Base-by-base conservation (phyloP, 2,888 invertebrate genomes). In the Scaptomyza parva region DNA sequence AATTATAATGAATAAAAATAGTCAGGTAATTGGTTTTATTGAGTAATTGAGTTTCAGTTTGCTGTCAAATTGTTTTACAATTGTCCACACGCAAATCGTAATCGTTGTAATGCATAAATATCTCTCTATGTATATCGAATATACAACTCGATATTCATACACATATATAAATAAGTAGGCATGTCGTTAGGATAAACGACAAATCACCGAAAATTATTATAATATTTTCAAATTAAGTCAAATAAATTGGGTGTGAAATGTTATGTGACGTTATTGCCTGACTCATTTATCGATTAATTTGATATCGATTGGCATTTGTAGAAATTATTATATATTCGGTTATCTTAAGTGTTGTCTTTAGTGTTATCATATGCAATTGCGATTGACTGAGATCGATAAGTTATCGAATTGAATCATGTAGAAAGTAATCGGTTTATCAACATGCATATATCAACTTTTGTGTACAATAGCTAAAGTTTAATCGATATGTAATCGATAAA, bases 1-100 rank as follows among this genome's bases (percentile, higher is more conserved):
- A 86, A 86, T 85, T 80, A 88, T 85, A 85, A 88, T 85, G 84
- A 88, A 85, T 85, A 88, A 85, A 88, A 85, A 85, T 85, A 85
- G 84, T 88, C 84, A 62, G 86, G 74, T 86, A 86, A 86, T 86
- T 86, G 86, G 88, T 87, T 88, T 83, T 86, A 86, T 86, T 85
- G 82, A 81, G 85, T 85, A 88, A 86, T 88, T 87, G 85, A 83
- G 77, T 88, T 76, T 70, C 83, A 81, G 86, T 83, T 83, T 81
- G 70, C 76, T 59, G 61, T 72, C 86, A 85, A 86, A 86, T 88
- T 86, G 88, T 88, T 88, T 86, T 88, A 84, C 76, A 74, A 70
- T 68, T 68, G 65, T 52, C 55, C 84, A 88, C 84, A 88, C 84
- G 86, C 86, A 74, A 81, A 37, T 57, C 84, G 86, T 83, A 74